Percentiles rank a stretch among this genome's conserved stretches.
Evolutionary conservation across 1,140 invertebrate genomes (phyloP).

Genomic region (Paraescarpia echinospica): DNA sequence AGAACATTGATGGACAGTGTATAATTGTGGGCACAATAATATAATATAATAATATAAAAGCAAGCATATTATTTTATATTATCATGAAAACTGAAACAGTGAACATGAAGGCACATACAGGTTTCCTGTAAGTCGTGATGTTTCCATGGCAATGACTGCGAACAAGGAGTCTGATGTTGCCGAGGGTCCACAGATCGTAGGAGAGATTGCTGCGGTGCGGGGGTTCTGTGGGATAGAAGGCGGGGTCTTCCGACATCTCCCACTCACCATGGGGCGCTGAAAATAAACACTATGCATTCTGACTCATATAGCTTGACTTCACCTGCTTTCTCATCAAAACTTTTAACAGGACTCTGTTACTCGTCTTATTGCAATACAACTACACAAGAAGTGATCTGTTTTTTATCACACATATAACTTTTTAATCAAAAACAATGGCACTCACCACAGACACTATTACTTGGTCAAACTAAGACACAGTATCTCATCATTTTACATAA

Average conservation of each 20-base stretch:
- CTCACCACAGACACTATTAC: neutral
- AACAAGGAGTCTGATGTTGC: constrained; percentile 33
- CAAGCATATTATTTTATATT: neutral
- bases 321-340: neutral
- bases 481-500: no score
- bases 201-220: constrained; percentile 27
- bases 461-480: no score
- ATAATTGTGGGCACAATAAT: no score
- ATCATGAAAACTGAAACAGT: neutral
- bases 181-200: constrained; percentile 37
- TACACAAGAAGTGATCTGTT: neutral
- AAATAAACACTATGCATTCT: neutral
- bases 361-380: neutral
- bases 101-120: neutral
- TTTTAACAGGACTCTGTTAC: neutral
- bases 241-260: constrained; percentile 6
- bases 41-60: no score
- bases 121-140: constrained; percentile 11
- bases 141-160: constrained; percentile 34
- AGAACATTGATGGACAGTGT: no score
- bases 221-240: neutral
- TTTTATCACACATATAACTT: neutral
- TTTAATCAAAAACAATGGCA: neutral
- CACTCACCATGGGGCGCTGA: neutral
- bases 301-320: neutral